Percentiles rank a stretch among this genome's conserved stretches.
Evolutionary conservation across 2,113 vertebrate species (phyloP).

Genomic region (Grammomys dolichurus): DNA sequence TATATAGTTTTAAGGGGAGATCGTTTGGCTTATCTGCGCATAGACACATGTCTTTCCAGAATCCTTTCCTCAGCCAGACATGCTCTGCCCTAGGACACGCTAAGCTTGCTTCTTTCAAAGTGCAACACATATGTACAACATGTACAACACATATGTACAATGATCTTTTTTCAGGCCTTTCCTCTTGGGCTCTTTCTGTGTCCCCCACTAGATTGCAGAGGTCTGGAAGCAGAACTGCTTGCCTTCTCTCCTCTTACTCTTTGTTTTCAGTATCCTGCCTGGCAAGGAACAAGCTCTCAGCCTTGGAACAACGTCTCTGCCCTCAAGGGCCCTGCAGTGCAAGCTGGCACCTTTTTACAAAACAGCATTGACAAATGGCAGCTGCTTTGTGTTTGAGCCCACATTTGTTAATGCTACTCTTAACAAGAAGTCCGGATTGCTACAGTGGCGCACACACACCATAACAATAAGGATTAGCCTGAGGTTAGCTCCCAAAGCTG

Average conservation of each 20-base stretch:
- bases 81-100: background rate
- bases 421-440: background rate
- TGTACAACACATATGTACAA: background rate
- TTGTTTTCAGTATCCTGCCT: conserved; percentile 15
- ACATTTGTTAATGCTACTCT: conserved; percentile 59
- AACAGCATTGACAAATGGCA: conserved; percentile 65
- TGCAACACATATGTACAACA: background rate
- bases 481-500: background rate
- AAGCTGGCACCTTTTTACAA: conserved; percentile 53
- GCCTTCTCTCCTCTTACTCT: background rate
- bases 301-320: conserved; percentile 31
- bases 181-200: background rate
- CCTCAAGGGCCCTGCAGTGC: background rate
- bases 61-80: background rate
- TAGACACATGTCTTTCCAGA: background rate
- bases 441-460: background rate
- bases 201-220: background rate
- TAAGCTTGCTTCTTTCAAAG: background rate
- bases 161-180: background rate
- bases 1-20: background rate
- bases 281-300: conserved; percentile 17
- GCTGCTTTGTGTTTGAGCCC: conserved; percentile 35
- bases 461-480: background rate
- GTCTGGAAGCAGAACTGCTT: background rate
- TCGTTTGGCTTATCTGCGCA: background rate